Evolutionary conservation across 2,113 vertebrate species (phyloP), one percentile per base, ranked within the genome.

Genomic region (Butastur rufipennis): DNA sequence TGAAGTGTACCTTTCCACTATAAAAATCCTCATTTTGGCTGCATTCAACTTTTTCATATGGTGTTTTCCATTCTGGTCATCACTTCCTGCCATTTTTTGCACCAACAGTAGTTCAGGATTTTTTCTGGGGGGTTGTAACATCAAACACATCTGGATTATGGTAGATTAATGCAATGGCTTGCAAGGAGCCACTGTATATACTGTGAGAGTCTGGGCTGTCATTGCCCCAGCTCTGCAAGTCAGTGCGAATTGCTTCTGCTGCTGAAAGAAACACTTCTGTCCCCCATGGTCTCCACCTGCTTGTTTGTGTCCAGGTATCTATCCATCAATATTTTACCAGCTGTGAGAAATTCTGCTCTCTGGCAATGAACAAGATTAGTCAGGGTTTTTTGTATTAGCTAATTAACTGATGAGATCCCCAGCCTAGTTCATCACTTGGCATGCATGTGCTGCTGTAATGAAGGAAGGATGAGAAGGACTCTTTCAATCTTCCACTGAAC

Each of bases 161-260:
- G 38, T 53, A 50, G 14, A 15, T 65, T 70, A 47, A 32, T 67
- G 18, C 13, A 29, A 25, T 47, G 19, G 22, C 31, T 73, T 56
- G 26, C 6, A 25, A 47, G 27, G 9, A 79, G 58, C 17, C 11
- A 7, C 25, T 50, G 27, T 31, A 21, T 32, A 53, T 5, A 4
- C 9, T 19, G 14, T 40, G 27, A 42, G 40, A 55, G 40, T 19
- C 29, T 1, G 1, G 48, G 34, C 43, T 77, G 43, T 16, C 21
- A 8, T 5, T 58, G 56, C 27, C 32, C 26, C 21, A 42, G 38
- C 18, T 11, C 22, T 63, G 13, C 3, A 4, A 43, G 34, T 65
- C 0, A 0, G 2, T 40, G 20, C 0, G 0, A 47, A 18, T 50
- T 47, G 20, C 18, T 53, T 53, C 59, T 83, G 15, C 31, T 89